phyloP scores from a whole-genome alignment of 2,888 invertebrate species.

The Trichogramma dendrolimi region DNA sequence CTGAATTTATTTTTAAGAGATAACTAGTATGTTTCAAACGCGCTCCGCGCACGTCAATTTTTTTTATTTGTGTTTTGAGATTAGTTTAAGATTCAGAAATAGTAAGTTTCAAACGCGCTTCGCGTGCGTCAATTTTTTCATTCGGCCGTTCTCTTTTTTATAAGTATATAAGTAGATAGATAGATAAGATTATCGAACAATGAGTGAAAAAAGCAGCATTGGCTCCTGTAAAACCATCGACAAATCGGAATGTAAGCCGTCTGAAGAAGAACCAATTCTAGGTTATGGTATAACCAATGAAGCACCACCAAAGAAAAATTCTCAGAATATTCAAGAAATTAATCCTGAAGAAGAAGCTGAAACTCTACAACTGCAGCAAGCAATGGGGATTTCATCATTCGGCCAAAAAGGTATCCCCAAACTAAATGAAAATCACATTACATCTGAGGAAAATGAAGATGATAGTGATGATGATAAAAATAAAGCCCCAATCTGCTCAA shows the following conservation, averaged over 20 bases:
- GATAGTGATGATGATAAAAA: constrained; percentile 17
- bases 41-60: too few species aligned
- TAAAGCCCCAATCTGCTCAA: constrained; percentile 31
- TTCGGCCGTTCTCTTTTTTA: too few species aligned
- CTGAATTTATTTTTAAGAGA: too few species aligned
- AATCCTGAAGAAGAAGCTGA: constrained; percentile 62
- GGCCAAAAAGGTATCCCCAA: constrained; percentile 66
- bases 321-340: constrained; percentile 60
- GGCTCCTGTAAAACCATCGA: constrained; percentile 42
- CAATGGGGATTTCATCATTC: constrained; percentile 78
- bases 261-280: constrained; percentile 45
- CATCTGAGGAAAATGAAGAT: constrained; percentile 29
- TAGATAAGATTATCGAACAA: too few species aligned
- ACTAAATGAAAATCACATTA: too few species aligned
- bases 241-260: constrained; percentile 24
- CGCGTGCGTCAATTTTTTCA: too few species aligned
- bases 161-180: too few species aligned
- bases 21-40: too few species aligned
- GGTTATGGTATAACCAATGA: constrained; percentile 55
- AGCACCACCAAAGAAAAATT: constrained; percentile 54
- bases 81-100: too few species aligned
- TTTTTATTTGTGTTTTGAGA: too few species aligned
- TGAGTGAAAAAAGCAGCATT: too few species aligned
- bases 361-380: constrained; percentile 64
- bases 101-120: too few species aligned